These are phyloP conservation scores for Parazoanthus atlanticus DNA, from an alignment of 92 coral and sea anemone genomes.

Conservation along the genomic window DNA sequence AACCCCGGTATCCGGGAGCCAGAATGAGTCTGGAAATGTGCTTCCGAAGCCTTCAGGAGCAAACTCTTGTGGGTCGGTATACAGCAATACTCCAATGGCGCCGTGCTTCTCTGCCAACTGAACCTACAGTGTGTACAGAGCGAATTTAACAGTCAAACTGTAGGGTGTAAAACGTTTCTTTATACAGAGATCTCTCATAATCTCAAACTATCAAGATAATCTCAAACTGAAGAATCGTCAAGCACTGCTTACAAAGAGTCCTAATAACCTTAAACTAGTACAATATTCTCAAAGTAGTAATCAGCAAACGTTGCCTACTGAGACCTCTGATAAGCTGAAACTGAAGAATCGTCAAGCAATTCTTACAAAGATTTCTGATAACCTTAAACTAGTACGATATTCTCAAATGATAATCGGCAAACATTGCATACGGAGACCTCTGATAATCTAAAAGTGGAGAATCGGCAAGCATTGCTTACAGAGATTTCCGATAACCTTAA, in stretches of 20 bases:
- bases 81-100: constrained; percentile 83
- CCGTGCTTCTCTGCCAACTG: constrained; percentile 71
- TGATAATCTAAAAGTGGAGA: too few species aligned
- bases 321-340: too few species aligned
- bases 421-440: too few species aligned
- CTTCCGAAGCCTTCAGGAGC: constrained; percentile 80
- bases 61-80: constrained; percentile 89
- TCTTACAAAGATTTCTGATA: too few species aligned
- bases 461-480: not conserved
- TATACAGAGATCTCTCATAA: not conserved
- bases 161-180: not conserved
- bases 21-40: constrained; percentile 77
- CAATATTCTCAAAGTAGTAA: too few species aligned
- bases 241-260: not conserved
- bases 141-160: not conserved
- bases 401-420: too few species aligned
- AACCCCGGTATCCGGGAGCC: constrained; percentile 92
- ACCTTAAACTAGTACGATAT: too few species aligned
- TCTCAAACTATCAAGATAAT: too few species aligned
- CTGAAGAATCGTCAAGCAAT: too few species aligned
- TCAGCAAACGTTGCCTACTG: too few species aligned
- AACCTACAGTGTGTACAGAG: constrained; percentile 49
- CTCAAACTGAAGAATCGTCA: too few species aligned
- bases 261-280: not conserved
- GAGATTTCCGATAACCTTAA: not conserved